Evolutionary conservation across 2,113 vertebrate genomes (phyloP), one percentile per base, ranked within the genome.

Genomic region (Nycticebus coucang): DNA sequence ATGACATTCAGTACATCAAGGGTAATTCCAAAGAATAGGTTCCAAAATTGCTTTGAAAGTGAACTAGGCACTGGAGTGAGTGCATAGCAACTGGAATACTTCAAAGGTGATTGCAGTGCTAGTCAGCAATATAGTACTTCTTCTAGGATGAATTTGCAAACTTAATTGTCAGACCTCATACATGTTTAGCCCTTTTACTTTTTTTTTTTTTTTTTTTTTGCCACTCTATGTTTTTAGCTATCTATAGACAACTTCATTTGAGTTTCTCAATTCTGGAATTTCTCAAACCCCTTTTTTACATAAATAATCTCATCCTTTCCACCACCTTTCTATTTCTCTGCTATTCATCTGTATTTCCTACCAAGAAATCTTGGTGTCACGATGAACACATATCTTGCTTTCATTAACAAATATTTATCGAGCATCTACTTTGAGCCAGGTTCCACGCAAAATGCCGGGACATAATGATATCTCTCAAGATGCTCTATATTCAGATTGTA

Each of bases 181-280:
- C 7, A 30, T 85, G 7, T 55, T 92, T 95, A 91, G 66, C 33
- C 35, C 15, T 50, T 80, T 90, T 19, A 89, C n/a, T n/a, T n/a
- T n/a, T n/a, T n/a, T n/a, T n/a, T n/a, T n/a, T n/a, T n/a, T n/a
- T n/a, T 41, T 41, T n/a, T 41, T 72, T 75, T 82, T 53, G 57
- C 18, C 33, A 62, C 37, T 22, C 26, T 68, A 28, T 86, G 68
- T 45, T 82, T 86, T 60, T 37, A 57, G 35, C 60, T 60, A 41
- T 72, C 24, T 90, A 62, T 30, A 74, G 62, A 37, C 22, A 82
- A 75, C 26, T 84, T 90, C 33, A 69, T 75, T 78, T 89, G n/a
- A 35, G n/a, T 92, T 89, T 89, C 57, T 94, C n/a, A 87, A 57
- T 41, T 87, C 78, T 90, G 37, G 7, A 21, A 62, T 83, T 57